Conservation (phyloP, 2,888 invertebrate genomes). For the Lycia hirtaria region DNA sequence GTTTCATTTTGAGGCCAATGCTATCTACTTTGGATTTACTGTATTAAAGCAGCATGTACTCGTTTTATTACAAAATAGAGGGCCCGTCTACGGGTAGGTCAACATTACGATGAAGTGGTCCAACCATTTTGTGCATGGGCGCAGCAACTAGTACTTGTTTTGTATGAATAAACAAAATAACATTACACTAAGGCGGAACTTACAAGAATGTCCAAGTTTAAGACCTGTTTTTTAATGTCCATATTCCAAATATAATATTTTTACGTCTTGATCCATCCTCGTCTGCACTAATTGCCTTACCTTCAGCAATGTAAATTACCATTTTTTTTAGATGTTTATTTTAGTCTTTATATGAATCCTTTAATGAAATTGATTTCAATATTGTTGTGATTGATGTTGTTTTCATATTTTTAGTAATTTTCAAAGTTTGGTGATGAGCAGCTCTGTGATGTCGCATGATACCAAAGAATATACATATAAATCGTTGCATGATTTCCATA, state of each 20-base stretch:
- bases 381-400: too few species aligned
- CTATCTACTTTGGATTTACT: constrained; percentile 9
- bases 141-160: constrained; percentile 18
- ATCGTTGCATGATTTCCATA: too few species aligned
- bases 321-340: too few species aligned
- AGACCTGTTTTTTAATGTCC: constrained; percentile 11
- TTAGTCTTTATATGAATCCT: too few species aligned
- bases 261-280: too few species aligned
- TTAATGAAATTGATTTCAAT: too few species aligned
- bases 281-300: too few species aligned
- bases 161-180: constrained; percentile 20
- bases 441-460: too few species aligned
- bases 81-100: constrained; percentile 16
- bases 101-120: constrained; percentile 20
- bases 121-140: constrained; percentile 18
- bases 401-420: too few species aligned
- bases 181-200: constrained; percentile 15
- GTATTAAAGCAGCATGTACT: neutral
- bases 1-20: constrained; percentile 18
- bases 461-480: too few species aligned
- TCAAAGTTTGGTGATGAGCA: too few species aligned
- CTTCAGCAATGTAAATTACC: too few species aligned
- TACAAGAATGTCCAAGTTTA: constrained; percentile 8
- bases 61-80: constrained; percentile 19
- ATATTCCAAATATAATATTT: neutral